Percentiles rank a stretch among this genome's conserved stretches.
Conservation (phyloP, 1,140 invertebrate species). For the Acromyrmex charruanus region DNA sequence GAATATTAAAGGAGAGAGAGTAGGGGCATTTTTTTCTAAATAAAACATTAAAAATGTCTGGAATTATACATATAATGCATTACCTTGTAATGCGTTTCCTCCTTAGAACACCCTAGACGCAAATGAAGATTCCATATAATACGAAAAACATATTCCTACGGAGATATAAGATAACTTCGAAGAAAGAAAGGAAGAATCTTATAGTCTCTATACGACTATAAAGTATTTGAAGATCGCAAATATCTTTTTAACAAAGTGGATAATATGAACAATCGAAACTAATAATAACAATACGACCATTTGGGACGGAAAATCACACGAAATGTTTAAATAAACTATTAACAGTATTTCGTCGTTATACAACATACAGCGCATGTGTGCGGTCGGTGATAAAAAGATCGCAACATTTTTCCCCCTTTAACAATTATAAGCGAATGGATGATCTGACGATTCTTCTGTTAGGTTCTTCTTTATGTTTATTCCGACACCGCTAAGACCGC, state of each 20-base stretch:
- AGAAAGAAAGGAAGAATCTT: conserved; percentile 10
- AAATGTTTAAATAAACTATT: conserved; percentile 42
- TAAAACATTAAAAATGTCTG: not conserved
- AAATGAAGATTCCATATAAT: not conserved
- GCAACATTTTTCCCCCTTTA: not conserved
- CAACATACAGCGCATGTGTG: not conserved
- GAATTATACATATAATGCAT: conserved; percentile 14
- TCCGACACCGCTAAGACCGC: not conserved
- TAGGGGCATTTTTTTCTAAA: not conserved
- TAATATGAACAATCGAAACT: conserved; percentile 38
- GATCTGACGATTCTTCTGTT: not conserved
- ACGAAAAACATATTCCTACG: not conserved
- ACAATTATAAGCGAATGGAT: not conserved
- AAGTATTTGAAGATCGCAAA: conserved; percentile 14
- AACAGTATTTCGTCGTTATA: conserved; percentile 10
- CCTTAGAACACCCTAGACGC: not conserved
- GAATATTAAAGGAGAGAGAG: conserved; percentile 17
- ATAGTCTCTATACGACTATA: not conserved
- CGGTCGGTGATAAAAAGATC: not conserved
- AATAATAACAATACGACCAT: conserved; percentile 19
- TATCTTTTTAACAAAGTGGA: conserved; percentile 11
- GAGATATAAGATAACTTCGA: not conserved
- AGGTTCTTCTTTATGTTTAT: not conserved
- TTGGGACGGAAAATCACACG: conserved; percentile 9
- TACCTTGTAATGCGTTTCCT: not conserved